These are phyloP conservation scores for Cataglyphis hispanica DNA, from an alignment of 1,140 invertebrate genomes.

Conservation along the genomic window DNA sequence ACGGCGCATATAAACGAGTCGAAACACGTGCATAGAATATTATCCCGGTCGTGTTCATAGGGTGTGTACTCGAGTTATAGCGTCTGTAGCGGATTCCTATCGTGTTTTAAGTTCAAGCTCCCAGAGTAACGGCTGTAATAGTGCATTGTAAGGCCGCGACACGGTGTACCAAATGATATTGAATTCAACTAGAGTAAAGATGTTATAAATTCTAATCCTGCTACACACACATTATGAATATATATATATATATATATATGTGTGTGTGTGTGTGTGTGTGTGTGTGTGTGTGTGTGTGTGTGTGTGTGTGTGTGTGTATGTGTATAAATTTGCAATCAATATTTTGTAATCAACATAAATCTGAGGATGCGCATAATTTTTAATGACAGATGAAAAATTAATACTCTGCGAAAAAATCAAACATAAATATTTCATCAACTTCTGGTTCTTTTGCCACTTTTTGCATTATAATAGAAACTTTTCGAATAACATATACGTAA, in stretches of 20 bases:
- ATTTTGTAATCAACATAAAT: neutral
- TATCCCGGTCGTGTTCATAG: constrained; percentile 35
- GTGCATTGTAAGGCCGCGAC: neutral
- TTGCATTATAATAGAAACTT: neutral
- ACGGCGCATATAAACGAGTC: constrained; percentile 65
- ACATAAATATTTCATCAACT: neutral
- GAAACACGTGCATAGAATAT: constrained; percentile 69
- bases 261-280: no score
- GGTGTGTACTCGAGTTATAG: constrained; percentile 61
- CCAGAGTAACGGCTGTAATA: neutral
- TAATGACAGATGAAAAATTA: neutral
- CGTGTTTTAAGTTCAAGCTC: constrained; percentile 41
- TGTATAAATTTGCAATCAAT: no score
- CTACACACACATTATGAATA: no score
- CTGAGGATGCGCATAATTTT: neutral
- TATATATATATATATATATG: no score
- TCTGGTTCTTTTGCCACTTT: neutral
- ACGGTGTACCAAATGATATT: neutral
- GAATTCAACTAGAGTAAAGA: neutral
- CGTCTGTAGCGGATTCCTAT: constrained; percentile 55
- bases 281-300: no score
- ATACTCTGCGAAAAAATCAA: neutral
- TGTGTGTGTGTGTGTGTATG: no score
- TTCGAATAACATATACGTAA: neutral
- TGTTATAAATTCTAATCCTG: neutral